phyloP scores from a whole-genome alignment of 2,113 vertebrate species.

The Calyptommatus sinebrachiatus region DNA sequence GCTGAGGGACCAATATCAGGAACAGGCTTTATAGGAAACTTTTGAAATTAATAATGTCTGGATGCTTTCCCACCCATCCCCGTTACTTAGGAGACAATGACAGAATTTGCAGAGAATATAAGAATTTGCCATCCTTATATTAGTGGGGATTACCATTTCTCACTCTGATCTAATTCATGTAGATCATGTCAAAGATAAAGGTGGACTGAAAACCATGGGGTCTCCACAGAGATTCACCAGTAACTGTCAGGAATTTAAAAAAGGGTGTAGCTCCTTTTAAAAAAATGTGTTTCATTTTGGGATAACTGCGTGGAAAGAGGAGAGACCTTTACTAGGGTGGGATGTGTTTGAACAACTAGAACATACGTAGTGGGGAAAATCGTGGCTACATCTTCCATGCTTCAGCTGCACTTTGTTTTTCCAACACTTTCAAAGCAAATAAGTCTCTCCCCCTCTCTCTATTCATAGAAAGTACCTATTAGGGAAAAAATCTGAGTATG shows the following conservation, averaged over 20 bases:
- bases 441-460: slow-evolving; percentile 51
- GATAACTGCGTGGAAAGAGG: slow-evolving; percentile 20
- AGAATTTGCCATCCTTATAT: too few relatives aligned
- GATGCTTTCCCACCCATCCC: too few relatives aligned
- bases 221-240: too few relatives aligned
- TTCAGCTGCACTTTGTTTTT: slow-evolving; percentile 33
- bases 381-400: slow-evolving; percentile 57
- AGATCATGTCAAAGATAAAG: too few relatives aligned
- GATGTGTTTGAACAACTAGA: slow-evolving; percentile 46
- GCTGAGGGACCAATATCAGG: too few relatives aligned
- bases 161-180: too few relatives aligned
- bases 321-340: slow-evolving; percentile 21
- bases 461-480: slow-evolving; percentile 67
- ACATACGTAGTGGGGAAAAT: slow-evolving; percentile 47
- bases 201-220: too few relatives aligned
- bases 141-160: too few relatives aligned
- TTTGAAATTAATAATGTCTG: too few relatives aligned
- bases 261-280: not conserved
- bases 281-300: not conserved
- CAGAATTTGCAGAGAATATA: too few relatives aligned
- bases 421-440: slow-evolving; percentile 49
- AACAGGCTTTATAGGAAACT: too few relatives aligned
- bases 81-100: too few relatives aligned
- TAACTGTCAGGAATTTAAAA: not conserved
- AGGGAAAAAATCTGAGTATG: slow-evolving; percentile 57